Evolutionary conservation across 2,113 vertebrate species (phyloP).

Genomic region (Peromyscus californicus): DNA sequence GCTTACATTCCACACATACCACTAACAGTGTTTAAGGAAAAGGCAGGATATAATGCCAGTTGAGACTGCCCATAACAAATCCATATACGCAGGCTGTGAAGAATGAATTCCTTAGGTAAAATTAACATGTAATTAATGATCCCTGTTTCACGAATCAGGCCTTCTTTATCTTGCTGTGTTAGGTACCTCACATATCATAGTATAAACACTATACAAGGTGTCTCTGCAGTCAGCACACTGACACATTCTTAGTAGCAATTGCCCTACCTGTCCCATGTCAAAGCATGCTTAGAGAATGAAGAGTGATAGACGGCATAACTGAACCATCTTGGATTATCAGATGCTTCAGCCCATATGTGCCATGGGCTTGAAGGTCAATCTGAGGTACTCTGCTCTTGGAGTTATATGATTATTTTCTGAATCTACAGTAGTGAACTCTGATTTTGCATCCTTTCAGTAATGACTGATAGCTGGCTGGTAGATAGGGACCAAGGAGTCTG

Average conservation of each 20-base stretch:
- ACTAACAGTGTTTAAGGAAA: neutral
- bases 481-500: neutral
- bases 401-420: neutral
- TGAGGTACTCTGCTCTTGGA: neutral
- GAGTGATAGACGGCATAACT: neutral
- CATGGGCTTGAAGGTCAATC: neutral
- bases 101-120: conserved; percentile 37
- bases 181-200: neutral
- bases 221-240: neutral
- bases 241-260: neutral
- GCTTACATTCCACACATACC: conserved; percentile 12
- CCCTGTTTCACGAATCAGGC: neutral
- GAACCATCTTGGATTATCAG: neutral
- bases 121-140: neutral
- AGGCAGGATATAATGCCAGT: neutral
- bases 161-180: neutral
- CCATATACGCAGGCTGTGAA: neutral
- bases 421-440: neutral
- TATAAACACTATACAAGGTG: neutral
- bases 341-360: neutral
- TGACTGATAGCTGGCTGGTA: neutral
- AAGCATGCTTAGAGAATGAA: neutral
- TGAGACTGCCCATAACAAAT: neutral
- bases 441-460: neutral
- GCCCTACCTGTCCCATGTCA: neutral